Conservation (phyloP, 2,888 invertebrate genomes). For the Phanerotoma sp. region DNA sequence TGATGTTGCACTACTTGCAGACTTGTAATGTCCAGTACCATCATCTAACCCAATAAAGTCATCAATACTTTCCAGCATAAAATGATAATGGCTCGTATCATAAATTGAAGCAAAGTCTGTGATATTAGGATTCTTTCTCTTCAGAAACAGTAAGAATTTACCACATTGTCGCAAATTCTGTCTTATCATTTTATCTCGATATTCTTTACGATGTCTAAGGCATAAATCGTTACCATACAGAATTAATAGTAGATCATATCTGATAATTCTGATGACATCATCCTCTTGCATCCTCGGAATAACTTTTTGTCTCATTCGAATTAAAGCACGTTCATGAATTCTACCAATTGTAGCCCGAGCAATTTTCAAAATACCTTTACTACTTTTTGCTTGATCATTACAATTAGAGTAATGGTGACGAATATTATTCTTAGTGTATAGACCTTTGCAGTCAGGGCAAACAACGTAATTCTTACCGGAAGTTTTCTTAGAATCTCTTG, state of each 20-base stretch:
- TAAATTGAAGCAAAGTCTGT: slow-evolving; percentile 17
- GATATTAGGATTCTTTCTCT: slow-evolving; percentile 5
- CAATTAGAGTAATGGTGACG: slow-evolving; percentile 24
- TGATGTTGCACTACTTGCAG: neutral
- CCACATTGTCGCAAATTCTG: slow-evolving; percentile 9
- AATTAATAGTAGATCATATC: slow-evolving; percentile 29
- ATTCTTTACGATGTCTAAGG: slow-evolving; percentile 10
- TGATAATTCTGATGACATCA: slow-evolving; percentile 17
- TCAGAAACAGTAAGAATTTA: slow-evolving; percentile 9
- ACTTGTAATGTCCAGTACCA: neutral
- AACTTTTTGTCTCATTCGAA: slow-evolving; percentile 18
- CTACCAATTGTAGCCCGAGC: slow-evolving; percentile 17
- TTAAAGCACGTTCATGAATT: slow-evolving; percentile 23
- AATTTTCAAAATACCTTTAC: slow-evolving; percentile 18
- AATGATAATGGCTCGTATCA: slow-evolving; percentile 13
- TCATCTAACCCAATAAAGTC: slow-evolving; percentile 4
- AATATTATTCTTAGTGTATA: slow-evolving; percentile 28
- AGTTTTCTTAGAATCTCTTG: slow-evolving; percentile 2
- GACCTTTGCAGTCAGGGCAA: slow-evolving; percentile 32
- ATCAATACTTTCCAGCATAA: slow-evolving; percentile 4
- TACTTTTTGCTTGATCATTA: slow-evolving; percentile 7
- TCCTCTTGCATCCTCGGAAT: slow-evolving; percentile 32
- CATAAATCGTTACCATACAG: slow-evolving; percentile 26
- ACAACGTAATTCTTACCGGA: slow-evolving; percentile 23
- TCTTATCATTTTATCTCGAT: slow-evolving; percentile 25